phyloP scores from a whole-genome alignment of 1,140 invertebrate genomes.

The Drosophila punjabiensis region DNA sequence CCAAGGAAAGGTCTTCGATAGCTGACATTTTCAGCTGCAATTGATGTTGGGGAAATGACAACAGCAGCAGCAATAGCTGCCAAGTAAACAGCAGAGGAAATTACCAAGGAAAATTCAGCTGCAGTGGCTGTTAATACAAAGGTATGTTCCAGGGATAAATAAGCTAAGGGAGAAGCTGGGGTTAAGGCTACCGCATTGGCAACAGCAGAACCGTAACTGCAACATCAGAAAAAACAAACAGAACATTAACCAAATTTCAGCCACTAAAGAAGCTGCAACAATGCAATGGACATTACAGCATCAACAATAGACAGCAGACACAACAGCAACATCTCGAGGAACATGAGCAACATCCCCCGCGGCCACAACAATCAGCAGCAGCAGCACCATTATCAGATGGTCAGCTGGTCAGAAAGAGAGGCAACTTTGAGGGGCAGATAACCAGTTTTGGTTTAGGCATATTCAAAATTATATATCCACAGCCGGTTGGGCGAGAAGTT shows the following conservation, averaged over 20 bases:
- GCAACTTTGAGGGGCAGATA: conserved; percentile 24
- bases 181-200: background rate
- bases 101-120: background rate
- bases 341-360: conserved; percentile 8
- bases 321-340: conserved; percentile 7
- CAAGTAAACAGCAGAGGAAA: conserved; percentile 2
- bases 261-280: conserved; percentile 1
- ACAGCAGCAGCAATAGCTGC: background rate
- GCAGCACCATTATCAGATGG: conserved; percentile 23
- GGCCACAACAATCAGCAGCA: conserved; percentile 14
- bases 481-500: conserved; percentile 69
- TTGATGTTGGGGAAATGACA: background rate
- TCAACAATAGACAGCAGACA: background rate
- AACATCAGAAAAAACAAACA: background rate
- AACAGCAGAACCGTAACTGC: background rate
- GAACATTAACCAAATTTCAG: background rate
- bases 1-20: background rate
- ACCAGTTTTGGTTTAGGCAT: conserved; percentile 60
- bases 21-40: conserved; percentile 16
- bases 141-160: background rate
- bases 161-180: background rate
- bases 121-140: background rate
- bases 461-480: conserved; percentile 39
- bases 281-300: background rate
- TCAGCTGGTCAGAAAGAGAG: conserved; percentile 11